Evolutionary conservation across 1,140 invertebrate species (phyloP).

Genomic region (Panulirus ornatus): DNA sequence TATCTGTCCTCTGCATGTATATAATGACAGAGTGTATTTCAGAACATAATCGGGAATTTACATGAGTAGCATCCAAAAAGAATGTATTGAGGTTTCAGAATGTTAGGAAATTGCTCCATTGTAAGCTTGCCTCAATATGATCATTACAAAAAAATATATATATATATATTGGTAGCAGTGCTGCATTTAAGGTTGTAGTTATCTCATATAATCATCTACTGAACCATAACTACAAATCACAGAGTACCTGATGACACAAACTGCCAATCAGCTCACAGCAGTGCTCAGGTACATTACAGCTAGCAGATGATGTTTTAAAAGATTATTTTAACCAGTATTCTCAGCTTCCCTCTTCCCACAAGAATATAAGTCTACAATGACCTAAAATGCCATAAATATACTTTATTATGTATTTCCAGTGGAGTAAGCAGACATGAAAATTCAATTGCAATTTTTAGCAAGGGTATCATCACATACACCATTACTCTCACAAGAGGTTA

Average conservation of each 20-base stretch:
- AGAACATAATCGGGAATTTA: neutral
- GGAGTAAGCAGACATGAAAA: neutral
- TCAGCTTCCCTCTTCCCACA: neutral
- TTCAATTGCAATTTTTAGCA: neutral
- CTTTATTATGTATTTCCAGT: neutral
- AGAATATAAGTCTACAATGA: neutral
- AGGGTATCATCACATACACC: neutral
- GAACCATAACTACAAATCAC: neutral
- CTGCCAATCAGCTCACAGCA: conserved; percentile 17
- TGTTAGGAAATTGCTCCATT: neutral
- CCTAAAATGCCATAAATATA: neutral
- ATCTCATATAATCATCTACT: neutral
- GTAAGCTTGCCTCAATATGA: neutral
- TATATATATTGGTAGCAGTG: neutral
- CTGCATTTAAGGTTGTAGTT: neutral
- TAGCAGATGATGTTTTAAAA: conserved; percentile 1
- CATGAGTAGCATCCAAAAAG: neutral
- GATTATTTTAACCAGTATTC: neutral
- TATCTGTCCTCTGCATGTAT: neutral
- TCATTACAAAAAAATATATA: too few species aligned
- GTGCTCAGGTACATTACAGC: neutral
- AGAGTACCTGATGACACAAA: neutral
- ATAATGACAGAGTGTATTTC: neutral
- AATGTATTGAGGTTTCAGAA: neutral
- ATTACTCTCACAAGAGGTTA: neutral